These are phyloP conservation scores for Anodontia alba DNA, from an alignment of 2,888 invertebrate species.

Conservation along the genomic window DNA sequence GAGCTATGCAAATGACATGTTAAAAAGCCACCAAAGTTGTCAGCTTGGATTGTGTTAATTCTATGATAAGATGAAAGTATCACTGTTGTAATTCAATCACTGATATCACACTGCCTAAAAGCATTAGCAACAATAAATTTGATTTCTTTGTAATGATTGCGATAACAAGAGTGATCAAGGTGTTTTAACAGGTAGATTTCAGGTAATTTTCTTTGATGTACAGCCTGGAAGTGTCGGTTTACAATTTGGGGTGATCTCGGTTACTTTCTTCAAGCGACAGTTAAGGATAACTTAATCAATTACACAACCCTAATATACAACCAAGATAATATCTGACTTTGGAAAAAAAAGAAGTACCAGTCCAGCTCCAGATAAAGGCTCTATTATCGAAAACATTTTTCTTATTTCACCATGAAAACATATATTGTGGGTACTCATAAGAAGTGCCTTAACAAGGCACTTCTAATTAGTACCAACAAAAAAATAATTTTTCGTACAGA, in stretches of 20 bases:
- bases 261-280: slow-evolving; percentile 5
- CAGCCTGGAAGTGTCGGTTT: background rate
- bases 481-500: too few relatives aligned
- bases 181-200: slow-evolving; percentile 18
- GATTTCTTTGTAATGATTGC: slow-evolving; percentile 37
- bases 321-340: background rate
- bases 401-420: too few relatives aligned
- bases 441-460: too few relatives aligned
- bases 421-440: too few relatives aligned
- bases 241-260: background rate
- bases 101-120: slow-evolving; percentile 51
- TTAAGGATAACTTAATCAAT: slow-evolving; percentile 15
- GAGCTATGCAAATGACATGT: slow-evolving; percentile 17
- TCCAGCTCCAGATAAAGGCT: too few relatives aligned
- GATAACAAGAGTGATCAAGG: slow-evolving; percentile 14
- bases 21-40: slow-evolving; percentile 18
- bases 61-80: slow-evolving; percentile 5
- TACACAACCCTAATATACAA: slow-evolving; percentile 3
- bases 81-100: background rate
- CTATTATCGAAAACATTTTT: too few relatives aligned
- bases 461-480: too few relatives aligned
- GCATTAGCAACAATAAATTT: slow-evolving; percentile 43
- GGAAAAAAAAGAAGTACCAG: too few relatives aligned
- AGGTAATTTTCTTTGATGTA: slow-evolving; percentile 21
- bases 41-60: slow-evolving; percentile 3